Evolutionary conservation across 1,140 invertebrate genomes (phyloP).

Genomic region (roundworm (Caenorhabditis elegans)): WBcel235 BX284602.5:6658001-6658500

Average conservation of each 20-base stretch:
- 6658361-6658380: conserved; percentile 55
- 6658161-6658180: neutral
- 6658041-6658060: no score
- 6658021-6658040: no score
- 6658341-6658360: conserved; percentile 59
- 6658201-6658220: conserved; percentile 55
- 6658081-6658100: no score
- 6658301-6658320: conserved; percentile 48
- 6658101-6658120: no score
- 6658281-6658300: conserved; percentile 53
- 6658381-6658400: no score
- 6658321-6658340: conserved; percentile 57
- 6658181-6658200: neutral
- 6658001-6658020: no score
- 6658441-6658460: neutral
- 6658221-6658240: conserved; percentile 20
- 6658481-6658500: neutral
- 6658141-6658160: conserved; percentile 52
- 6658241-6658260: neutral
- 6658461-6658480: neutral
- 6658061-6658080: no score
- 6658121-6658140: neutral
- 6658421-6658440: neutral
- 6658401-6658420: neutral
- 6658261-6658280: conserved; percentile 39